Evolutionary conservation across 2,797 vertebrate genomes (phyloP), one percentile per base, ranked within the genome.

Genomic region (Erithacus rubecula): DNA sequence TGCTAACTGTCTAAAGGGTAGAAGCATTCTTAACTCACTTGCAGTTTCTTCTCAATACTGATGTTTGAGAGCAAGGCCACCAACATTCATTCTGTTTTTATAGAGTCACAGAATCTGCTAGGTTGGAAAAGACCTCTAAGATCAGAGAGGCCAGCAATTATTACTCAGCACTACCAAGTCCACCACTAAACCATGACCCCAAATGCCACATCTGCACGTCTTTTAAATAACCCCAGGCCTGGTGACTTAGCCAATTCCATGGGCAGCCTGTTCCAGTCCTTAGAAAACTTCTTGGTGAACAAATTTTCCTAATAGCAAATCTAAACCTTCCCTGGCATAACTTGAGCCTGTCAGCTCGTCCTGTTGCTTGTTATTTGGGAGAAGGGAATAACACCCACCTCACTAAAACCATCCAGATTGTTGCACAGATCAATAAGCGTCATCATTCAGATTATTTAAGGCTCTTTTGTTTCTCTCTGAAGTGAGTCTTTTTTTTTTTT

Each of bases 141-240:
- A 24, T 36, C 0, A 47, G 8, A 7, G 0, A 60, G 10, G n/a
- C 15, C n/a, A n/a, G 1, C n/a, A 36, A 16, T 59, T 76, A 23
- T 11, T 72, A 20, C 10, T 19, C 37, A 67, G 27, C 23, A 13
- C 18, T 51, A 3, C 22, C 22, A 59, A 37, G 12, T 23, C 44
- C 22, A 24, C 27, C 27, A 59, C 12, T 84, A 27, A 59, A 44
- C n/a, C 46, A 29, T 23, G 19, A 20, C 19, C 19, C 10, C 29
- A 60, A 17, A 12, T n/a, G 19, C 19, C 63, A 24, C 19, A 52
- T 52, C 13, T 27, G 7, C 18, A 32, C 0, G 0, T 51, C 22
- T 85, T 60, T n/a, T 76, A 60, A 59, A 37, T 44, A 29, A 10
- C 6, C 8, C 7, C 9, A 16, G 29, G 11, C n/a, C 29, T 44